Conservation (phyloP, 2,797 vertebrate genomes). For the Somateria mollissima region DNA sequence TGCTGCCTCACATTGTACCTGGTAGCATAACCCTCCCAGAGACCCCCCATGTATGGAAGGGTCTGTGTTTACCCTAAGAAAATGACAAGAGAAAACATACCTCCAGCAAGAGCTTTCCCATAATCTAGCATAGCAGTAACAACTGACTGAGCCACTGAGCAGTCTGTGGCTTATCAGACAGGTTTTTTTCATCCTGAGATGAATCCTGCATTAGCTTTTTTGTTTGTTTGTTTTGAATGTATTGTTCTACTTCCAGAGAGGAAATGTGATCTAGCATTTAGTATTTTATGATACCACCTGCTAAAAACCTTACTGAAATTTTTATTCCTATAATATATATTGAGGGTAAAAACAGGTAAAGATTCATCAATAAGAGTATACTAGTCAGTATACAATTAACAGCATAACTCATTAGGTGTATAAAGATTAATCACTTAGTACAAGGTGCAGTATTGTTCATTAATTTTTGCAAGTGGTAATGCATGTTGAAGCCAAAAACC, state of each 20-base stretch:
- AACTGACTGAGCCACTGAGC: background rate
- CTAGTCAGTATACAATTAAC: background rate
- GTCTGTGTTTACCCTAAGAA: background rate
- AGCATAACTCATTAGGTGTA: background rate
- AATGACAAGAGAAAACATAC: background rate
- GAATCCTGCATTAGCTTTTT: background rate
- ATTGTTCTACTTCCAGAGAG: background rate
- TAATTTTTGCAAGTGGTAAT: background rate
- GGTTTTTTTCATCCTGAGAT: background rate
- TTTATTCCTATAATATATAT: background rate
- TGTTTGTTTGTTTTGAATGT: background rate
- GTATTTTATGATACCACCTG: background rate
- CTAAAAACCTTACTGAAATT: background rate
- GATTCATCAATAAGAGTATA: background rate
- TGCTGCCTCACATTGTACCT: accelerated
- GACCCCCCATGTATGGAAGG: accelerated
- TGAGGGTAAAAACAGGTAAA: background rate
- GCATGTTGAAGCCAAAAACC: background rate
- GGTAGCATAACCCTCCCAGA: background rate
- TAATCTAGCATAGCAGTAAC: background rate
- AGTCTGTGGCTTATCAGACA: accelerated
- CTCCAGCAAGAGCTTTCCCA: background rate
- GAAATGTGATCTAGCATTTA: background rate
- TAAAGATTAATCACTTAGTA: background rate
- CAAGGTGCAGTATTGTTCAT: background rate